These are phyloP conservation scores for Drymonia ruficornis DNA, from an alignment of 2,888 invertebrate species.

Conservation along the genomic window DNA sequence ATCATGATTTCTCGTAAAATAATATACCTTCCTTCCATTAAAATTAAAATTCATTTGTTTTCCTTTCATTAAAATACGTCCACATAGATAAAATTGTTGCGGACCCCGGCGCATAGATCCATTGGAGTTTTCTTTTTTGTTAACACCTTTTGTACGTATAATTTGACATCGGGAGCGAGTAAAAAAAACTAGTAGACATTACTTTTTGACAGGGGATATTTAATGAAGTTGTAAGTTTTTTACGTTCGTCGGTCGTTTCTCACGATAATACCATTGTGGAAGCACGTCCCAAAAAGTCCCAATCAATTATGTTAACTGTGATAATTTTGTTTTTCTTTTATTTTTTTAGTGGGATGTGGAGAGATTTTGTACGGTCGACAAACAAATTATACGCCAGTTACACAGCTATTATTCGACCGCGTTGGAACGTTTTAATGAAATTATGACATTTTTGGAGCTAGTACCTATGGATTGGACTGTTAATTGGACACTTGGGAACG, in stretches of 20 bases:
- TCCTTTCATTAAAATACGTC: slow-evolving; percentile 2
- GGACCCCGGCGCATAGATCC: slow-evolving; percentile 57
- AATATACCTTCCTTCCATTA: not conserved
- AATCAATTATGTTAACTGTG: slow-evolving; percentile 83
- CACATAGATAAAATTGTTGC: slow-evolving; percentile 66
- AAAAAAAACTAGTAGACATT: slow-evolving; percentile 80
- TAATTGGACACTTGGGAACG: slow-evolving; percentile 36
- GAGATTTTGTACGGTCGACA: slow-evolving; percentile 63
- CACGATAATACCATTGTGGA: slow-evolving; percentile 73
- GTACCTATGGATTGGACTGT: slow-evolving; percentile 17
- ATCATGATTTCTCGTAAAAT: not conserved
- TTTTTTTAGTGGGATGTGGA: slow-evolving; percentile 47
- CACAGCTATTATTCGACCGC: slow-evolving; percentile 63
- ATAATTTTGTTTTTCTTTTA: slow-evolving; percentile 65
- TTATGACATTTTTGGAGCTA: slow-evolving; percentile 42
- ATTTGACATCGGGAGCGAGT: slow-evolving; percentile 82
- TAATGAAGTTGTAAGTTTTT: slow-evolving; percentile 79
- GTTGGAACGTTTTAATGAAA: slow-evolving; percentile 36
- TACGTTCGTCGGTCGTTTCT: slow-evolving; percentile 62
- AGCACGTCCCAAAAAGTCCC: slow-evolving; percentile 77
- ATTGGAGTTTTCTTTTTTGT: slow-evolving; percentile 71
- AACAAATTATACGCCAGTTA: slow-evolving; percentile 76
- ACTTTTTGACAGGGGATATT: slow-evolving; percentile 83
- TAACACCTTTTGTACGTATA: slow-evolving; percentile 84
- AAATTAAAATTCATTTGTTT: too few relatives aligned